Conservation (phyloP, 2,797 vertebrate genomes). For the Tiaroga cobitis region DNA sequence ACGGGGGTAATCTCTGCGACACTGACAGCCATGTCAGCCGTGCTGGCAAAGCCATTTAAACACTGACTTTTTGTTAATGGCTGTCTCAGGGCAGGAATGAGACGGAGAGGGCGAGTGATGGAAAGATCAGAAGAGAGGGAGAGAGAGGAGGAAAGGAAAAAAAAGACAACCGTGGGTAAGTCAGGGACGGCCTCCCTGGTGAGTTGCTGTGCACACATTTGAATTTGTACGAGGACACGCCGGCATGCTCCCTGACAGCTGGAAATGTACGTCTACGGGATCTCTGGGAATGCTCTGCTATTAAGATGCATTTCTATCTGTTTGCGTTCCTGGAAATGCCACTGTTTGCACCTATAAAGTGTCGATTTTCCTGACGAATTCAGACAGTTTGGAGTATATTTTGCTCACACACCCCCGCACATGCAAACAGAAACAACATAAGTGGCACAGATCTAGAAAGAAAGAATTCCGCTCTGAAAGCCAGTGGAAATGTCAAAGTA, state of each 20-base stretch:
- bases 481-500: conserved; percentile 27
- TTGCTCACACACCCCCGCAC: background rate
- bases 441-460: background rate
- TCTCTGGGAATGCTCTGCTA: conserved; percentile 15
- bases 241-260: conserved; percentile 20
- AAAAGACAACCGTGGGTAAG: conserved; percentile 9
- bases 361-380: conserved; percentile 12
- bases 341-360: background rate
- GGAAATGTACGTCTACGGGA: background rate
- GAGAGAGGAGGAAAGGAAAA: background rate
- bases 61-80: conserved; percentile 69
- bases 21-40: conserved; percentile 73
- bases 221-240: conserved; percentile 12
- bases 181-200: conserved; percentile 1
- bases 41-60: conserved; percentile 71
- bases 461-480: background rate
- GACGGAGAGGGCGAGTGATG: conserved; percentile 62
- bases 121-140: conserved; percentile 29
- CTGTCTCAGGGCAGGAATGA: conserved; percentile 63
- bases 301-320: conserved; percentile 24
- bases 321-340: background rate
- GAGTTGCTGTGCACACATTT: conserved; percentile 37
- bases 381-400: background rate
- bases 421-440: background rate
- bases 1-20: conserved; percentile 71